Evolutionary conservation across 2,888 invertebrate species (phyloP).

Genomic region (Chaetogeoica ovagalla): DNA sequence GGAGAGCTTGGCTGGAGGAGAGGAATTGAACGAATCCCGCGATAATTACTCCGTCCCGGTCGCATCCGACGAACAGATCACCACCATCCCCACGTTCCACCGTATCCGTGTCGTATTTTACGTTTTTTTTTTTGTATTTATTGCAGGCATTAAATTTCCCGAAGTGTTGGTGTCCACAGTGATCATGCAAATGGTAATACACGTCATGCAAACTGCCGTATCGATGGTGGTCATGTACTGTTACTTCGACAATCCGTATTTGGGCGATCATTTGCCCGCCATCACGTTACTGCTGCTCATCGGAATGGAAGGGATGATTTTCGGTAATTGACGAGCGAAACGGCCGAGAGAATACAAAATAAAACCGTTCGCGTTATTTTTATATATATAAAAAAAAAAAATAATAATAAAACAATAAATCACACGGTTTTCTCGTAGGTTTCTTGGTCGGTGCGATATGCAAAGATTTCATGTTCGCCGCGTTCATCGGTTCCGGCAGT

Average conservation of each 20-base stretch:
- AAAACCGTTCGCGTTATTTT: no score
- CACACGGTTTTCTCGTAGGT: slow-evolving; percentile 12
- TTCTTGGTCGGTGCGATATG: slow-evolving; percentile 45
- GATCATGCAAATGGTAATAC: slow-evolving; percentile 57
- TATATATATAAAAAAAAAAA: no score
- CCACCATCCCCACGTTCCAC: no score
- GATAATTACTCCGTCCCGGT: no score
- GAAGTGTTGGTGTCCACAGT: slow-evolving; percentile 57
- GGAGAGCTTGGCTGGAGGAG: no score
- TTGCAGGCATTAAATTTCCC: slow-evolving; percentile 56
- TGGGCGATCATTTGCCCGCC: slow-evolving; percentile 57
- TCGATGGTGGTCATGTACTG: slow-evolving; percentile 57
- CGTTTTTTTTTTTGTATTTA: no score
- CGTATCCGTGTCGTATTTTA: no score
- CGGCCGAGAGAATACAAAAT: no score
- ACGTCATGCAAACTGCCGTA: slow-evolving; percentile 56
- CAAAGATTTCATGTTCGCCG: slow-evolving; percentile 44
- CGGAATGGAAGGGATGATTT: slow-evolving; percentile 58
- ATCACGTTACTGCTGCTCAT: slow-evolving; percentile 56
- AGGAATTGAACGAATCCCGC: no score
- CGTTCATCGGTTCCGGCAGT: slow-evolving; percentile 51
- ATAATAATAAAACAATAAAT: no score
- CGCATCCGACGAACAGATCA: no score
- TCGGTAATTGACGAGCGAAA: slow-evolving; percentile 56
- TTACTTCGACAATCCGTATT: slow-evolving; percentile 57